Base-by-base conservation (phyloP, 2,797 vertebrate genomes). In the Australoheros facetus region DNA sequence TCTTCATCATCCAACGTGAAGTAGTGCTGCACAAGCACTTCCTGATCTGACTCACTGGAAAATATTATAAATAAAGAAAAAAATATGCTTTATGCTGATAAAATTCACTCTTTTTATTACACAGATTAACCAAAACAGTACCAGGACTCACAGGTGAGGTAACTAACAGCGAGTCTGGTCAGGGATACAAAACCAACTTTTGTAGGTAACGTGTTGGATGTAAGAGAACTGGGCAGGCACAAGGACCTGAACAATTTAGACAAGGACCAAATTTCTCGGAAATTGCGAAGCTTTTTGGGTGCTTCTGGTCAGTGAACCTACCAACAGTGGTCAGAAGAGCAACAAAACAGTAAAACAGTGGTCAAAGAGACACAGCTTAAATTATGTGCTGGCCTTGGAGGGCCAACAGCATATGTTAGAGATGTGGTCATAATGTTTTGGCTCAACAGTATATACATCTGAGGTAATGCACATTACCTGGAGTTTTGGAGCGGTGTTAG, bases 21-120 rank as follows among this genome's bases (percentile, higher is more conserved):
- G 75, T 17, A 82, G 76, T 82, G 85, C 77, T 95, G 87, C 72
- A 95, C 93, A 8, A 89, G 87, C 21, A 96, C 90, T 73, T 96
- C 95, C 79, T 91, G 87, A 53, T 95, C 93, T 0, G 71, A 62
- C 39, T 66, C 66, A 37, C 95, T 96, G 58, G 42, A 82, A 71
- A 70, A 51, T 1, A 54, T 3, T n/a, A 57, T 3, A 37, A 77
- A 4, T 9, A 62, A 1, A 69, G 4, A 37, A 7, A 64, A 32
- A 80, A 71, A 0, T 6, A 16, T 4, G 30, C 2, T 1, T 69
- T 51, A n/a, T 32, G 69, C 13, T 75, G 30, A 54, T 10, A 69
- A 12, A 70, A 66, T 19, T 53, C 7, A 16, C 28, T 19, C 28
- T 48, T 66, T 12, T 48, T 12, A 30, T 69, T 30, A 51, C 17